phyloP scores from a whole-genome alignment of 2,888 invertebrate species.

The Thera britannica region DNA sequence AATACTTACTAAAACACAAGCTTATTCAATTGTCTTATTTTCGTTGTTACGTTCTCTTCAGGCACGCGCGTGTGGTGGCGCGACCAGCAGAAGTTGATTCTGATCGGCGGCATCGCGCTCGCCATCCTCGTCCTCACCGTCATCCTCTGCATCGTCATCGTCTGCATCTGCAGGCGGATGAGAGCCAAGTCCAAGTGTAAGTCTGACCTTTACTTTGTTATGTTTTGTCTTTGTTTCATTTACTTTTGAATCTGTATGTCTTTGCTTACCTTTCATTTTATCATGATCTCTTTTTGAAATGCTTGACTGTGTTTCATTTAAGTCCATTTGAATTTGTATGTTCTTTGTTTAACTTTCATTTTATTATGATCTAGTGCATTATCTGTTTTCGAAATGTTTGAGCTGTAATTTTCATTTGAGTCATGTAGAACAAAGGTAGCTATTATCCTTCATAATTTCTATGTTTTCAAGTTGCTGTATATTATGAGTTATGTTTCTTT shows the following conservation, averaged over 20 bases:
- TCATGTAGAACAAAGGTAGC: no score
- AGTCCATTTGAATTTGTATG: no score
- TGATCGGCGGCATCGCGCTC: conserved; percentile 86
- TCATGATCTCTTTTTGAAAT: not conserved
- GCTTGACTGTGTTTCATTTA: not conserved
- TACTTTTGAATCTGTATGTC: no score
- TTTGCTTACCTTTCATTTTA: no score
- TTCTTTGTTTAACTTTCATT: no score
- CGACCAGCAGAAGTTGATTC: conserved; percentile 91
- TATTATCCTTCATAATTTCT: no score
- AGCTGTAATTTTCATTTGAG: no score
- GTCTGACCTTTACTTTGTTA: conserved; percentile 49
- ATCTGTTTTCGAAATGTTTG: no score
- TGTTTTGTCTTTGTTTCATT: not conserved
- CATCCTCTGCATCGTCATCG: conserved; percentile 93
- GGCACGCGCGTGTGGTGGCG: conserved; percentile 93
- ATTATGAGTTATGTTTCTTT: no score
- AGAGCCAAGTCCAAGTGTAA: conserved; percentile 93
- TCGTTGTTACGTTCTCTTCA: conserved; percentile 53
- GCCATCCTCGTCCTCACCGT: conserved; percentile 84
- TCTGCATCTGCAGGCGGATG: conserved; percentile 93
- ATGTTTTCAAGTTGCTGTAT: no score
- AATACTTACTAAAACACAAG: no score
- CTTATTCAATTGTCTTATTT: not conserved
- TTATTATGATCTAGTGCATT: no score